Evolutionary conservation across 1,140 invertebrate genomes (phyloP).

Genomic region (Aricia agestis): DNA sequence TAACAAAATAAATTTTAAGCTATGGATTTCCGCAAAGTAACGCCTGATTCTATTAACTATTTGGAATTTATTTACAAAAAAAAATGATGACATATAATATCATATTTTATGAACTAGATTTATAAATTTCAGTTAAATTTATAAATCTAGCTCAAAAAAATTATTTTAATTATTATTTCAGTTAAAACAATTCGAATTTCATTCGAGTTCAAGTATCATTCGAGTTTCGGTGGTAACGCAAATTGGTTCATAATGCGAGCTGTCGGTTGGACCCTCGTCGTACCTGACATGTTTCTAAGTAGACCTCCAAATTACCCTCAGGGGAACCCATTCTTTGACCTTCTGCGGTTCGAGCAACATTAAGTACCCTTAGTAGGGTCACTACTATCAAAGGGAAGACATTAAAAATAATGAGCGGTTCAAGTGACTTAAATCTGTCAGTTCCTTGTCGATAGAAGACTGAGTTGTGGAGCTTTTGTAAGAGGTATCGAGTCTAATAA

Average conservation of each 20-base stretch:
- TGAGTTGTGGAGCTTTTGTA: background rate
- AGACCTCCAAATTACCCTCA: slow-evolving; percentile 39
- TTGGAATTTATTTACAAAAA: no score
- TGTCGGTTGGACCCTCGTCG: slow-evolving; percentile 38
- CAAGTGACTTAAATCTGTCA: background rate
- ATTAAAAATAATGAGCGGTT: background rate
- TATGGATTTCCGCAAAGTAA: no score
- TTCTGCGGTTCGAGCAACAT: background rate
- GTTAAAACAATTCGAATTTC: no score
- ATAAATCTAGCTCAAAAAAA: no score
- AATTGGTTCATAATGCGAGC: slow-evolving; percentile 32
- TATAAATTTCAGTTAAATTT: no score
- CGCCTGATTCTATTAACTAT: no score
- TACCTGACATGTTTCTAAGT: slow-evolving; percentile 43
- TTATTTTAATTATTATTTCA: no score
- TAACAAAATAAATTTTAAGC: no score
- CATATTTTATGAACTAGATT: no score
- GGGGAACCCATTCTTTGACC: slow-evolving; percentile 28
- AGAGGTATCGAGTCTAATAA: background rate
- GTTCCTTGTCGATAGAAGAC: background rate
- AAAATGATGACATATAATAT: no score
- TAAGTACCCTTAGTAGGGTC: background rate
- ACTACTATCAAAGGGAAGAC: background rate
- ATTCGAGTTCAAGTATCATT: no score
- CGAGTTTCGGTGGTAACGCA: slow-evolving; percentile 23